Conservation (phyloP, 2,797 vertebrate genomes). For the Leucoraja ocellata region DNA sequence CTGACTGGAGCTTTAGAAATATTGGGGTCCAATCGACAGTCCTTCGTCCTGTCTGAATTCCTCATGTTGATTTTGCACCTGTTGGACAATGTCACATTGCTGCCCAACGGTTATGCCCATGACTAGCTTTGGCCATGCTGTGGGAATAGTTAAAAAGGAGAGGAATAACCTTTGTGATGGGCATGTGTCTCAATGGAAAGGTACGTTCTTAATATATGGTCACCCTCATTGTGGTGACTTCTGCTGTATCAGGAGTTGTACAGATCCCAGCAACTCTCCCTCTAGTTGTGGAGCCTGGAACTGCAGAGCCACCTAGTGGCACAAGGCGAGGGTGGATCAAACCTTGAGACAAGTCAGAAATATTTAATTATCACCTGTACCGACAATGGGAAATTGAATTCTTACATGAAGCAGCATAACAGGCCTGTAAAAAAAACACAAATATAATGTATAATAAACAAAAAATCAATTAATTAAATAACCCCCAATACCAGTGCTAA, state of each 20-base stretch:
- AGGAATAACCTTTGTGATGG: not conserved
- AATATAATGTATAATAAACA: too few species aligned
- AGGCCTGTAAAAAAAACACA: too few species aligned
- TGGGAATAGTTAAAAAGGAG: not conserved
- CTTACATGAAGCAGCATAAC: too few species aligned
- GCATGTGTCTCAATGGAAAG: not conserved
- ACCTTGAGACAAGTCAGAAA: too few species aligned
- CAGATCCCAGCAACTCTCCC: not conserved
- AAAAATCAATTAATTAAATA: too few species aligned
- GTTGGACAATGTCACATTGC: not conserved
- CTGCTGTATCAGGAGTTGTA: not conserved
- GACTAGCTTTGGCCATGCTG: not conserved
- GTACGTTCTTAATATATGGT: not conserved
- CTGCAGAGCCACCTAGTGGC: constrained; percentile 3
- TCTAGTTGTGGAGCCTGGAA: not conserved
- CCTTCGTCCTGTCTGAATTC: not conserved
- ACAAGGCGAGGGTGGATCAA: not conserved
- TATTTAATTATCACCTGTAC: too few species aligned
- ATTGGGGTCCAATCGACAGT: not conserved
- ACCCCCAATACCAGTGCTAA: too few species aligned
- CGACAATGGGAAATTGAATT: too few species aligned
- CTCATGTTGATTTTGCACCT: not conserved
- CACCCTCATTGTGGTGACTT: too few species aligned
- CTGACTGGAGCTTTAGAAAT: not conserved
- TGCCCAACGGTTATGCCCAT: not conserved